phyloP scores from a whole-genome alignment of 2,888 invertebrate species.

The Gnatocerus cornutus region DNA sequence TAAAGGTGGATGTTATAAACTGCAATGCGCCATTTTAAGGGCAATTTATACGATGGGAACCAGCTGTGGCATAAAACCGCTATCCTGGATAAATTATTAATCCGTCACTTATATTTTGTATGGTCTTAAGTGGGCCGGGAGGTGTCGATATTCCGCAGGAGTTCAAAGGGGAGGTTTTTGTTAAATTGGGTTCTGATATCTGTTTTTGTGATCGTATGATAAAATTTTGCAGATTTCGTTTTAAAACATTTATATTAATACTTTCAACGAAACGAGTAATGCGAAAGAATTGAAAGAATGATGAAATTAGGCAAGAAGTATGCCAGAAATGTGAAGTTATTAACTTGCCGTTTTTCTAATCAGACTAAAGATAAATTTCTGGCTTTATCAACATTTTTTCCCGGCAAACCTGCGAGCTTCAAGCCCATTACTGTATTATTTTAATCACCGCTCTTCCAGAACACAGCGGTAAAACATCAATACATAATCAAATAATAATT shows the following conservation, averaged over 20 bases:
- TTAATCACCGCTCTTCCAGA: too few species aligned
- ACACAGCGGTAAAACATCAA: too few species aligned
- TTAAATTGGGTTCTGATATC: background rate
- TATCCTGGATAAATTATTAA: slow-evolving; percentile 58
- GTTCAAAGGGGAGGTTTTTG: background rate
- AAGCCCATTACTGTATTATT: too few species aligned
- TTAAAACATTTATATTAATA: too few species aligned
- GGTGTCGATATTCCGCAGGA: slow-evolving; percentile 1
- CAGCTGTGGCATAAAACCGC: slow-evolving; percentile 58
- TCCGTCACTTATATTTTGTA: slow-evolving; percentile 54
- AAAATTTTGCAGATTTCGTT: too few species aligned
- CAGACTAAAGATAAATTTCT: too few species aligned
- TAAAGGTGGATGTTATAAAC: slow-evolving; percentile 58
- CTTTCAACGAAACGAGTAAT: slow-evolving; percentile 1
- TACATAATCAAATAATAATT: too few species aligned
- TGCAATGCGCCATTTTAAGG: slow-evolving; percentile 56
- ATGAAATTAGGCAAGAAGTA: too few species aligned
- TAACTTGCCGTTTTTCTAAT: background rate
- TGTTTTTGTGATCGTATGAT: too few species aligned
- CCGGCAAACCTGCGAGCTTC: too few species aligned
- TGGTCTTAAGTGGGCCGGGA: slow-evolving; percentile 23
- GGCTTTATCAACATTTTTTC: too few species aligned
- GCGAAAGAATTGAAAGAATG: too few species aligned
- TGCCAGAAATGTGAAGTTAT: background rate
- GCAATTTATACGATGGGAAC: slow-evolving; percentile 58